phyloP scores from a whole-genome alignment of 2,797 vertebrate species.

The Acipenser ruthenus region DNA sequence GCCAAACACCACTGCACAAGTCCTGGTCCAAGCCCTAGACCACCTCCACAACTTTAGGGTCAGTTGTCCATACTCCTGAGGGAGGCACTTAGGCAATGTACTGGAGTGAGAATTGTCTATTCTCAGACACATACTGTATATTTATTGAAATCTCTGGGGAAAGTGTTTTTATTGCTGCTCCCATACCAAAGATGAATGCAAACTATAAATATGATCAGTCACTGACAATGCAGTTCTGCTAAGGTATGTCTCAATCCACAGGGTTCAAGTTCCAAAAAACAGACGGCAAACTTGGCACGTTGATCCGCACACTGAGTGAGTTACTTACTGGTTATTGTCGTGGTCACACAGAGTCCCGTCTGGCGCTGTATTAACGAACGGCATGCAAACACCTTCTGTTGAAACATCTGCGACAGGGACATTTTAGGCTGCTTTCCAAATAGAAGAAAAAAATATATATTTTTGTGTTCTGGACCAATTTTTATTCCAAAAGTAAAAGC shows the following conservation, averaged over 20 bases:
- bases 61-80: no score
- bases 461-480: slow-evolving; percentile 63
- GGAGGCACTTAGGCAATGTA: no score
- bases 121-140: no score
- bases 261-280: slow-evolving; percentile 68
- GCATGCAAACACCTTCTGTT: slow-evolving; percentile 99
- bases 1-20: no score
- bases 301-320: slow-evolving; percentile 73
- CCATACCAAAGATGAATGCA: no score
- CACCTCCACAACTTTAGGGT: no score
- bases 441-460: slow-evolving; percentile 48
- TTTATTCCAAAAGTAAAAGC: slow-evolving; percentile 69
- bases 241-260: slow-evolving; percentile 88
- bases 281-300: slow-evolving; percentile 86
- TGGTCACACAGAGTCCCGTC: slow-evolving; percentile 98
- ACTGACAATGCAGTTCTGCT: slow-evolving; percentile 76
- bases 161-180: no score
- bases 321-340: slow-evolving; percentile 99
- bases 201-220: slow-evolving; percentile 51
- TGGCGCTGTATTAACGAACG: slow-evolving; percentile 94
- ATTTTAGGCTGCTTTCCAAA: slow-evolving; percentile 97
- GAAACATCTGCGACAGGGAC: slow-evolving; percentile 97
- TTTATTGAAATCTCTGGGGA: no score
- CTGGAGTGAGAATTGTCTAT: no score
- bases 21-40: no score